Base-by-base conservation (phyloP, 2,888 invertebrate genomes). In the Prosopocoilus inquinatus region DNA sequence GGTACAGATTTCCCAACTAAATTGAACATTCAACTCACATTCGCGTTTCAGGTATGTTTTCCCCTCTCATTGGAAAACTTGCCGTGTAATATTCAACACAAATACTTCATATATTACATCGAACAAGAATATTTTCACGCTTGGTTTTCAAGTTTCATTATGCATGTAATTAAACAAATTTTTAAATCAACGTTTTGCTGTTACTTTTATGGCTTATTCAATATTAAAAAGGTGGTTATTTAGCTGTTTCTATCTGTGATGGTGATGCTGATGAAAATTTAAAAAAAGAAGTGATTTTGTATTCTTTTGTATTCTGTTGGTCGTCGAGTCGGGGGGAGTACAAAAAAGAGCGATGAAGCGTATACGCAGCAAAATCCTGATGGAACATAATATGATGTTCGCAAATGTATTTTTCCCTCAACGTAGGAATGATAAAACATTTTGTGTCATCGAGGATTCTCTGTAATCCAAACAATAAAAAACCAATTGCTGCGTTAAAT, bases 391-490 rank as follows among this genome's bases (percentile, higher is more conserved):
- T 55, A 55, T 55, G 49, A 55, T 55, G 54, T 54, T 39, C 49
- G 50, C 45, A 46, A 45, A 55, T 55, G 44, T 54, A 55, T 50
- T 58, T 62, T 61, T 58, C 58, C 57, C 59, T 57, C 55, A 59
- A 57, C 59, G 57, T 59, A 55, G 62, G 53, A 60, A 64, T 68
- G 67, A 71, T 69, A 67, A 70, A 70, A 68, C 67, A 69, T 68
- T 68, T 62, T 62, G 63, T 69, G 68, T 73, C 74, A 72, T 68
- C 72, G 66, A 60, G 70, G 70, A 67, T 70, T 70, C 65, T 60
- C 58, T 64, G 66, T 72, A 74, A 73, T 73, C 74, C 72, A 45
- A 61, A 63, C 67, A 69, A 70, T 70, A 72, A 73, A 72, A 73
- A 73, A 70, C 63, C 64, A 64, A 67, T 69, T 64, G 64, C 63